These are phyloP conservation scores for Neodiprion pinetum DNA, from an alignment of 1,140 invertebrate species.

Conservation along the genomic window DNA sequence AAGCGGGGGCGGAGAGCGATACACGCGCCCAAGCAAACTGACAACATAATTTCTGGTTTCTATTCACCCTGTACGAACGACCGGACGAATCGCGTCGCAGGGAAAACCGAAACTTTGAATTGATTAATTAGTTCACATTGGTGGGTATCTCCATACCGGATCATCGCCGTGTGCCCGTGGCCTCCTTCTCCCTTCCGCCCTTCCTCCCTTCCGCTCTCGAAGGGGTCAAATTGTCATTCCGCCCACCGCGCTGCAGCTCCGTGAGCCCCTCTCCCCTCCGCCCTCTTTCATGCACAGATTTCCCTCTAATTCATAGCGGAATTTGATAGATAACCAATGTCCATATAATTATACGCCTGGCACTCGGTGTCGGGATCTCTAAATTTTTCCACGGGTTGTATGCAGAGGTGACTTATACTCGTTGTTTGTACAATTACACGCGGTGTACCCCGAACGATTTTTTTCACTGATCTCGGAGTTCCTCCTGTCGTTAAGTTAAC, in stretches of 20 bases:
- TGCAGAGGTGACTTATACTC: too few species aligned
- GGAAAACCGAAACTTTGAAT: constrained; percentile 4
- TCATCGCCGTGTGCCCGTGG: neutral
- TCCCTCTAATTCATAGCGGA: neutral
- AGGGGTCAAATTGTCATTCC: neutral
- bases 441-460: too few species aligned
- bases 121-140: constrained; percentile 5
- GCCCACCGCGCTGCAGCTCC: neutral
- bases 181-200: neutral
- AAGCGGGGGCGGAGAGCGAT: constrained; percentile 13
- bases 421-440: too few species aligned
- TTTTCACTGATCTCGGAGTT: too few species aligned
- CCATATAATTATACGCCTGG: neutral
- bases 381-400: neutral
- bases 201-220: neutral
- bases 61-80: neutral
- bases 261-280: neutral
- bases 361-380: neutral
- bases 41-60: constrained; percentile 5
- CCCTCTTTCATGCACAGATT: neutral
- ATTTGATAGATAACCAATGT: neutral
- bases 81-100: constrained; percentile 6
- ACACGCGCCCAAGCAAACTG: constrained; percentile 1
- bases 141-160: neutral
- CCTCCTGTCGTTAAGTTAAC: too few species aligned